phyloP scores from a whole-genome alignment of 1,140 invertebrate genomes.

The Asobara japonica region DNA sequence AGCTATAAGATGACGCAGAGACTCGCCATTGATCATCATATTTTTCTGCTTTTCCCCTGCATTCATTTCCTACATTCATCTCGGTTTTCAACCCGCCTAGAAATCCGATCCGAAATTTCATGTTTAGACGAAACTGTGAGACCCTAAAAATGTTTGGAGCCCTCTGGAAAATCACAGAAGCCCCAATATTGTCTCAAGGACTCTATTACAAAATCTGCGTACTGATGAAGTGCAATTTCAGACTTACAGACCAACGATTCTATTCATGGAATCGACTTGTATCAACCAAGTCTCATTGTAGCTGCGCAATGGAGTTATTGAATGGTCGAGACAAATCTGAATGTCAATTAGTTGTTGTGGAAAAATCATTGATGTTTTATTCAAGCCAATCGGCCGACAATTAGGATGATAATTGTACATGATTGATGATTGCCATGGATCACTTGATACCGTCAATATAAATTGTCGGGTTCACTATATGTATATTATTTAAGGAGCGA shows the following conservation, averaged over 20 bases:
- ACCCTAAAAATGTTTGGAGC: not conserved
- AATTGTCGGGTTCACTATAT: not conserved
- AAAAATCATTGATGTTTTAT: not conserved
- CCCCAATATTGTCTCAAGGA: not conserved
- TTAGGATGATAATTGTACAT: not conserved
- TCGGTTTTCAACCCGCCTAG: not conserved
- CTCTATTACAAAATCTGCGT: not conserved
- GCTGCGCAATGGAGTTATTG: not conserved
- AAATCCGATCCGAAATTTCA: not conserved
- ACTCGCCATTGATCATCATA: slow-evolving; percentile 1
- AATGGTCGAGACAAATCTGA: not conserved
- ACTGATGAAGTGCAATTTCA: not conserved
- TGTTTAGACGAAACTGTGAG: not conserved
- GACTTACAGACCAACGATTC: not conserved
- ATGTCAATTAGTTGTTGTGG: not conserved
- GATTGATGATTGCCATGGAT: slow-evolving; percentile 3
- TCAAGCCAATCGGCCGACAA: not conserved
- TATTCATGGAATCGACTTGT: too few relatives aligned
- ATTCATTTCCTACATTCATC: not conserved
- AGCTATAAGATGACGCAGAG: too few relatives aligned
- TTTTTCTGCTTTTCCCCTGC: too few relatives aligned
- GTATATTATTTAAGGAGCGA: not conserved
- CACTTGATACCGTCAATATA: slow-evolving; percentile 8
- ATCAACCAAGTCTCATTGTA: too few relatives aligned
- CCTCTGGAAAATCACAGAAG: not conserved